Evolutionary conservation across 2,113 vertebrate species (phyloP).

Genomic region (Pelobates fuscus): DNA sequence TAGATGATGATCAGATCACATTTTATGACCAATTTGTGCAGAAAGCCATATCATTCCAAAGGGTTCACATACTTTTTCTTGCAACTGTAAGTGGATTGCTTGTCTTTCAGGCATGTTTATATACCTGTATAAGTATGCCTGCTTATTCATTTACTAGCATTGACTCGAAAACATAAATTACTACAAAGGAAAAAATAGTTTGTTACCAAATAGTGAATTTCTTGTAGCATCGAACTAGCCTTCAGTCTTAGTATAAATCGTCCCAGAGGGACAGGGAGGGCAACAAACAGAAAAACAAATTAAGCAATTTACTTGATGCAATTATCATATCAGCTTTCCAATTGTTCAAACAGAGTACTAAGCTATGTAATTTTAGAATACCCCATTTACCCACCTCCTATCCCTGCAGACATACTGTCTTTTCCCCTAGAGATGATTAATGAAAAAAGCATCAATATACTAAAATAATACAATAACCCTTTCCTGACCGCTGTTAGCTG

Average conservation of each 20-base stretch:
- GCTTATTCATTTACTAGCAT: too few species aligned
- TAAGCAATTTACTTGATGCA: constrained; percentile 6
- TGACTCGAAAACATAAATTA: too few species aligned
- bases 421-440: constrained; percentile 22
- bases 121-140: too few species aligned
- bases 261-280: constrained; percentile 6
- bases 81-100: too few species aligned
- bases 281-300: not conserved
- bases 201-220: not conserved
- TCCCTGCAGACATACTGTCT: not conserved
- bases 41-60: too few species aligned
- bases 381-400: constrained; percentile 4
- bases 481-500: too few species aligned
- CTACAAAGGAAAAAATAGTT: too few species aligned
- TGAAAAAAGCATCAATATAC: not conserved
- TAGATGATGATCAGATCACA: too few species aligned
- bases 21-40: too few species aligned
- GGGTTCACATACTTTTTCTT: too few species aligned
- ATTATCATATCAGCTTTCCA: constrained; percentile 47
- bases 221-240: not conserved
- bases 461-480: too few species aligned
- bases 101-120: too few species aligned
- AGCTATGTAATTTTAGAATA: constrained; percentile 36
- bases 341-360: constrained; percentile 7
- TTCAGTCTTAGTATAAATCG: constrained; percentile 21